Percentiles rank a stretch among this genome's conserved stretches.
phyloP scores from a whole-genome alignment of 2,888 invertebrate genomes.

The Atherix ibis region DNA sequence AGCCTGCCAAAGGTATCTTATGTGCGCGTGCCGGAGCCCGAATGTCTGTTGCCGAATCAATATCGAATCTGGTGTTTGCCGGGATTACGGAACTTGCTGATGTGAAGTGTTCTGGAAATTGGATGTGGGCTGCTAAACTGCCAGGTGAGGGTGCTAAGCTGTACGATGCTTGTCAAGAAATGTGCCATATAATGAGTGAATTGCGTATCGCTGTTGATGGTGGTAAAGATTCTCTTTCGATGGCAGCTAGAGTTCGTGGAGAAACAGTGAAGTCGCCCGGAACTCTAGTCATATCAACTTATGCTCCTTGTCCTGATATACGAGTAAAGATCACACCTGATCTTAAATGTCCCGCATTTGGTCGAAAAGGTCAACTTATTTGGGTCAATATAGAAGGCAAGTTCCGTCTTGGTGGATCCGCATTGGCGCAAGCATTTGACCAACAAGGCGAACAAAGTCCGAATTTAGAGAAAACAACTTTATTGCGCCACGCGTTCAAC shows the following conservation, averaged over 20 bases:
- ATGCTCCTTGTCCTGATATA: slow-evolving; percentile 89
- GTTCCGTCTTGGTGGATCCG: slow-evolving; percentile 76
- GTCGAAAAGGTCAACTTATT: slow-evolving; percentile 48
- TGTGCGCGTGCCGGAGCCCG: slow-evolving; percentile 76
- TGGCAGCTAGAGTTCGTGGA: slow-evolving; percentile 75
- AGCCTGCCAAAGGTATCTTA: slow-evolving; percentile 85
- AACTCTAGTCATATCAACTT: slow-evolving; percentile 88
- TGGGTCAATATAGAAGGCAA: slow-evolving; percentile 66
- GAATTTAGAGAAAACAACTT: slow-evolving; percentile 55
- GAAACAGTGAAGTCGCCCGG: slow-evolving; percentile 64
- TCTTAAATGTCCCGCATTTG: slow-evolving; percentile 49
- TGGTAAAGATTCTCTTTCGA: slow-evolving; percentile 93
- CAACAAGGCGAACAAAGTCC: slow-evolving; percentile 70
- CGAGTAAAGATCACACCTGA: slow-evolving; percentile 79
- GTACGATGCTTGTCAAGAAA: slow-evolving; percentile 72
- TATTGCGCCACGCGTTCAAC: slow-evolving; percentile 61
- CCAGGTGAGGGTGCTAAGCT: slow-evolving; percentile 82
- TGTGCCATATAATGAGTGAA: slow-evolving; percentile 68
- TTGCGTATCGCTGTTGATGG: slow-evolving; percentile 86
- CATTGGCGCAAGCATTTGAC: slow-evolving; percentile 77
- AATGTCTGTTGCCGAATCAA: slow-evolving; percentile 85
- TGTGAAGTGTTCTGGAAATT: slow-evolving; percentile 97
- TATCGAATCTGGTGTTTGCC: slow-evolving; percentile 78
- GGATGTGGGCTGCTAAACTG: slow-evolving; percentile 99
- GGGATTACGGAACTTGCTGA: slow-evolving; percentile 54